phyloP scores from a whole-genome alignment of 2,113 vertebrate species.

The Pelecanus crispus region DNA sequence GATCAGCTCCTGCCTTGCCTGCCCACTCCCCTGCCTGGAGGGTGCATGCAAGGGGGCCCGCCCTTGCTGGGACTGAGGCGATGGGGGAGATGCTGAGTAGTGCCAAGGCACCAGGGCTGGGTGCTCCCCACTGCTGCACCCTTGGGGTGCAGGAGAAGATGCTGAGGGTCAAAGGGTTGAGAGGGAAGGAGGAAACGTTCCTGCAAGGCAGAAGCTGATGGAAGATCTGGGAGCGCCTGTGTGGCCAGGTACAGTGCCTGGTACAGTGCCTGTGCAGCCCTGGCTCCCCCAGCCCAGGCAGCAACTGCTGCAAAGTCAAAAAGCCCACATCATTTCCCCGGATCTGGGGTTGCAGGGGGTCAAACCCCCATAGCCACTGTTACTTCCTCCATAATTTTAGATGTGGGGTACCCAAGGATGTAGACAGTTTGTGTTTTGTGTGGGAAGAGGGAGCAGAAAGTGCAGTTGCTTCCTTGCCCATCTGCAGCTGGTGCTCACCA shows the following conservation, averaged over 20 bases:
- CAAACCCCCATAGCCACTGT: neutral
- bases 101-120: neutral
- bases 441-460: neutral
- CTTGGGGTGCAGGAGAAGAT: neutral
- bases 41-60: fast-evolving
- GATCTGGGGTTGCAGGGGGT: neutral
- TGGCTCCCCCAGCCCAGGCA: neutral
- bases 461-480: neutral
- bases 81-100: neutral
- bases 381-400: neutral
- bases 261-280: neutral
- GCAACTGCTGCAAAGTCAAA: neutral
- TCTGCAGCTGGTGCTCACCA: neutral
- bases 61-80: neutral
- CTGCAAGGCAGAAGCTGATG: neutral
- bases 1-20: neutral
- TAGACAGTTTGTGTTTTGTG: neutral
- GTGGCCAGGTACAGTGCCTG: neutral
- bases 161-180: neutral
- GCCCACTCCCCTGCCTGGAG: neutral
- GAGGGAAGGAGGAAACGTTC: neutral
- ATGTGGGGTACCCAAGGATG: neutral
- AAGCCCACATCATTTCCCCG: neutral
- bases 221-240: neutral
- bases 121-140: neutral